Evolutionary conservation across 1,140 invertebrate species (phyloP).

Genomic region (Rhyzopertha dominica): DNA sequence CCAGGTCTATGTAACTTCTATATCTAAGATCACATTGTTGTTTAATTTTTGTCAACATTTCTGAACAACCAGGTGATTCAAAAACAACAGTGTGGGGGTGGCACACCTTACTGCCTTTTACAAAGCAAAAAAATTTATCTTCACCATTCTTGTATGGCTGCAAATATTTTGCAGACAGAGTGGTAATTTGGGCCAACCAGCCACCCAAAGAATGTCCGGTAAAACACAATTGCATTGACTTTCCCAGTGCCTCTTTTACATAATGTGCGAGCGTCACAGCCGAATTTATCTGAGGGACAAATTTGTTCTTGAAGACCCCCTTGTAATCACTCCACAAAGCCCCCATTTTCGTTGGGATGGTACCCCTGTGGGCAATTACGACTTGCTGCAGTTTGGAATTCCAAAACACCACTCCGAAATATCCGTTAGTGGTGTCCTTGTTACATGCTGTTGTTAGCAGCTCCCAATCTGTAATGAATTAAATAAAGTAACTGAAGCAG

Average conservation of each 20-base stretch:
- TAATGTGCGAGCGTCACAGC: constrained; percentile 3
- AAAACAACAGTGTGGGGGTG: too few relatives aligned
- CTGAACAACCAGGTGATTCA: constrained; percentile 4
- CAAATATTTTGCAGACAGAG: constrained; percentile 4
- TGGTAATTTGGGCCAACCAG: constrained; percentile 6
- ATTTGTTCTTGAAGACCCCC: neutral
- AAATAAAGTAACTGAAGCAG: too few relatives aligned
- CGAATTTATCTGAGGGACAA: neutral
- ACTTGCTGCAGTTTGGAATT: constrained; percentile 1
- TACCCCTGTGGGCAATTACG: constrained; percentile 4
- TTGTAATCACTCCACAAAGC: neutral
- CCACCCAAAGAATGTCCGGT: constrained; percentile 9
- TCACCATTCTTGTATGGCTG: neutral
- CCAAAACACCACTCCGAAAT: constrained; percentile 8
- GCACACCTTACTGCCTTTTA: neutral
- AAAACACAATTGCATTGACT: constrained; percentile 1
- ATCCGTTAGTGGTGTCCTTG: neutral
- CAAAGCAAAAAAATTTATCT: neutral
- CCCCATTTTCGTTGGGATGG: neutral
- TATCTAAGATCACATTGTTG: neutral
- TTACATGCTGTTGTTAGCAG: constrained; percentile 6
- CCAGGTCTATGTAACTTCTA: neutral
- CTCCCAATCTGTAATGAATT: neutral
- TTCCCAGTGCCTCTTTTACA: neutral
- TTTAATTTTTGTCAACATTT: neutral